These are phyloP conservation scores for Siniperca undulata DNA, from an alignment of 2,797 vertebrate species.

Conservation along the genomic window DNA sequence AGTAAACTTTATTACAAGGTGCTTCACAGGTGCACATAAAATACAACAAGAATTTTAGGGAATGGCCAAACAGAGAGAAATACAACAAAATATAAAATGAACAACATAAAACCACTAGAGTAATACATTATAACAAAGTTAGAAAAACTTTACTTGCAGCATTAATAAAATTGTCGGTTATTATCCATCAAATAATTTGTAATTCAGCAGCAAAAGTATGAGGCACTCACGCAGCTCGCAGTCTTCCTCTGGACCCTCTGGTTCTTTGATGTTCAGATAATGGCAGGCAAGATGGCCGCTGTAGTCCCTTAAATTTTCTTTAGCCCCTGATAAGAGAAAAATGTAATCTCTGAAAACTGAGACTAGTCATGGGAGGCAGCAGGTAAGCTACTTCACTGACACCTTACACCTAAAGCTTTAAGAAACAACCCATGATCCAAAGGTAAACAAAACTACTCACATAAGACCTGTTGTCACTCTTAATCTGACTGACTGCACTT, in stretches of 20 bases:
- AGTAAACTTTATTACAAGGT: background rate
- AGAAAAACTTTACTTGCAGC: background rate
- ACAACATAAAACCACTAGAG: background rate
- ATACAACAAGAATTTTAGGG: background rate
- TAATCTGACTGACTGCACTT: background rate
- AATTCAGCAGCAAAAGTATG: background rate
- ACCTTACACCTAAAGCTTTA: conserved; percentile 27
- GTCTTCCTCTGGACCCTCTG: conserved; percentile 69
- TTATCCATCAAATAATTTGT: background rate
- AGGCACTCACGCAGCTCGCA: conserved; percentile 80
- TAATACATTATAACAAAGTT: background rate
- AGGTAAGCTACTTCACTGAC: conserved; percentile 37
- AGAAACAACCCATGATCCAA: conserved; percentile 7
- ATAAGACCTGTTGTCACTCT: conserved; percentile 6
- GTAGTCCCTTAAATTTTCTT: conserved; percentile 86
- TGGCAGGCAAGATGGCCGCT: conserved; percentile 85
- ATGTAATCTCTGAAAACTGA: conserved; percentile 21
- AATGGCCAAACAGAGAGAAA: background rate
- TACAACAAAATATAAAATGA: background rate
- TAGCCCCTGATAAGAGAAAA: conserved; percentile 80
- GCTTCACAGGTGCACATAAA: background rate
- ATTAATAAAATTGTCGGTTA: background rate
- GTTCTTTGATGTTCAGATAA: conserved; percentile 80
- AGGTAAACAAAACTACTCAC: conserved; percentile 23
- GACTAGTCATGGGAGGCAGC: conserved; percentile 5